Conservation (phyloP, 2,888 invertebrate species). For the Caenorhabditis wallacei region DNA sequence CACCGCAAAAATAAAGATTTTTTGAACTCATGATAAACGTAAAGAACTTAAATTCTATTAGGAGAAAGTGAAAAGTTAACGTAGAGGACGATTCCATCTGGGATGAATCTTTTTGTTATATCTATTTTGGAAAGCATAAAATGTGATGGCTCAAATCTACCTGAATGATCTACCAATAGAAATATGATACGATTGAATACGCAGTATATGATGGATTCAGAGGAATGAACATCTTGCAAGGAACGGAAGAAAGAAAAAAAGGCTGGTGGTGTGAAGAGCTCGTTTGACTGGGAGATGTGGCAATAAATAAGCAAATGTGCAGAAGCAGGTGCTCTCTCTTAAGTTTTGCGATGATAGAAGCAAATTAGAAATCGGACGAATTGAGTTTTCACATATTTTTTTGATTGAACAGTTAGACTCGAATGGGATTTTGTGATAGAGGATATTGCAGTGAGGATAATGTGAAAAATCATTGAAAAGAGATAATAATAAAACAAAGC, state of each 20-base stretch:
- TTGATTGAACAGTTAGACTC: neutral
- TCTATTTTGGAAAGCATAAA: too few relatives aligned
- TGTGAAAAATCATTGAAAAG: neutral
- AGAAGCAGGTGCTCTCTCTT: conserved; percentile 56
- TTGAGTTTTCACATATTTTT: conserved; percentile 4
- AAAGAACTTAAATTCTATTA: too few relatives aligned
- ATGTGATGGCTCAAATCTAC: neutral
- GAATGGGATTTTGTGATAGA: neutral
- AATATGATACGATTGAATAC: neutral
- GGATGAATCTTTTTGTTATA: too few relatives aligned
- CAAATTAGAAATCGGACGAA: conserved; percentile 47
- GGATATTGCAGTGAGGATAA: neutral
- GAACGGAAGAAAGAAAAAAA: conserved; percentile 37
- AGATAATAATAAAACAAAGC: neutral
- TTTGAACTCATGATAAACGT: too few relatives aligned
- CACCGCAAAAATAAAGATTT: neutral
- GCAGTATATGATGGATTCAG: neutral
- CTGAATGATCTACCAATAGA: neutral
- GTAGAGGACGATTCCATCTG: too few relatives aligned
- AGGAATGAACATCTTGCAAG: conserved; percentile 19
- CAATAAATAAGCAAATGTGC: conserved; percentile 65
- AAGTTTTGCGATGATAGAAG: conserved; percentile 51
- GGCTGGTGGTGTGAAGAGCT: conserved; percentile 40
- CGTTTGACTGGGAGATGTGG: conserved; percentile 43
- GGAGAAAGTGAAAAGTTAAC: too few relatives aligned